phyloP scores from a whole-genome alignment of 2,888 invertebrate genomes.

The Isotomurus palustris region DNA sequence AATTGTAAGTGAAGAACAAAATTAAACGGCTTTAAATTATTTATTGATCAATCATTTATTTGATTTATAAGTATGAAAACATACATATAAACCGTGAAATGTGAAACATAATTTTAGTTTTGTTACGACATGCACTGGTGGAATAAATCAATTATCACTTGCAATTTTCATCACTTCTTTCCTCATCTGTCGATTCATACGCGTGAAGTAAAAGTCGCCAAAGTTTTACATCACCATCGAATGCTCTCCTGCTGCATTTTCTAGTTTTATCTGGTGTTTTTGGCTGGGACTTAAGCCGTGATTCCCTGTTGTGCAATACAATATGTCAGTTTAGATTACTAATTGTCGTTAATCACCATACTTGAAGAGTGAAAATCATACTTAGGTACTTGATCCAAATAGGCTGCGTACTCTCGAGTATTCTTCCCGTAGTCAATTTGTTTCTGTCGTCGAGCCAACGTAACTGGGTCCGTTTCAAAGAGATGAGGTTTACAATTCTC shows the following conservation, averaged over 20 bases:
- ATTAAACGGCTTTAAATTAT: too few species aligned
- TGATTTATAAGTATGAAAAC: too few species aligned
- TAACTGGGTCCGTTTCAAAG: constrained; percentile 64
- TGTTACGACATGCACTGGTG: too few species aligned
- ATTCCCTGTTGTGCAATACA: constrained; percentile 19
- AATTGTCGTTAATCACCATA: too few species aligned
- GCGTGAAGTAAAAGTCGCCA: constrained; percentile 50
- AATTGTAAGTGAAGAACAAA: too few species aligned
- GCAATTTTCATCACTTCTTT: background rate
- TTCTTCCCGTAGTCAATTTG: constrained; percentile 95
- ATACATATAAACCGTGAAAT: too few species aligned
- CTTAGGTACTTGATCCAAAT: constrained; percentile 64
- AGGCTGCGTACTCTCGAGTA: constrained; percentile 78
- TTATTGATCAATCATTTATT: too few species aligned
- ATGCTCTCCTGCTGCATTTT: constrained; percentile 53
- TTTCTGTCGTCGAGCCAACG: constrained; percentile 76
- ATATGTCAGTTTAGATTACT: background rate
- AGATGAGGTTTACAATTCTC: too few species aligned
- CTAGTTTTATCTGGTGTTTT: constrained; percentile 53
- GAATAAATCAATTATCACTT: background rate
- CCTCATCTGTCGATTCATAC: constrained; percentile 26
- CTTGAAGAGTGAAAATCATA: constrained; percentile 52
- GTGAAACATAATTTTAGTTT: too few species aligned
- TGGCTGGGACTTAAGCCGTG: constrained; percentile 49
- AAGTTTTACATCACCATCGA: constrained; percentile 52